Conservation (phyloP, 2,888 invertebrate species). For the Spilosoma lubricipeda region DNA sequence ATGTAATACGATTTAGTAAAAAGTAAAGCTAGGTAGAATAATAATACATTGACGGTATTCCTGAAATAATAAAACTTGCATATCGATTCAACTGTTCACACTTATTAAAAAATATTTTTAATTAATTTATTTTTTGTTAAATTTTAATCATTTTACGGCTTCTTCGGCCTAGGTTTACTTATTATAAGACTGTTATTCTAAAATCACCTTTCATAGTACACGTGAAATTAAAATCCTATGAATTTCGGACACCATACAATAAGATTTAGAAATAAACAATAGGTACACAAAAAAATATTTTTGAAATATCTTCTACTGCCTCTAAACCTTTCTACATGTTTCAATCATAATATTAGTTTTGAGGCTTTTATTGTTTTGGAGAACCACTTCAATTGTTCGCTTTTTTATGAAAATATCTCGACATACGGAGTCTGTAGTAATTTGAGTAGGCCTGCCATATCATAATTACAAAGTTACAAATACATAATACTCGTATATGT, state of each 20-base stretch:
- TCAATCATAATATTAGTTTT: neutral
- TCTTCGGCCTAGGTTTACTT: neutral
- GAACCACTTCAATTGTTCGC: neutral
- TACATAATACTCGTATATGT: neutral
- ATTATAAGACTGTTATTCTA: too few species aligned
- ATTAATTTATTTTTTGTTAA: too few species aligned
- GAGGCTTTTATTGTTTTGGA: neutral
- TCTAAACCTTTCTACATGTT: neutral
- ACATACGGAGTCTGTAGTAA: slow-evolving; percentile 1
- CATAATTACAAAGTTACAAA: slow-evolving; percentile 7
- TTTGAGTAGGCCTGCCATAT: neutral
- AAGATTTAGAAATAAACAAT: neutral
- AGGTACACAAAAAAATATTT: too few species aligned
- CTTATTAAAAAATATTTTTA: neutral
- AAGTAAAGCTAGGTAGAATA: too few species aligned
- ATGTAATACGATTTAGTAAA: too few species aligned
- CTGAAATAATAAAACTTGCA: neutral
- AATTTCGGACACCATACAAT: neutral
- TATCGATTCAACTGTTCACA: neutral
- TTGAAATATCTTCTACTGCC: neutral
- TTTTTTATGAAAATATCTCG: neutral
- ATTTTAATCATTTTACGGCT: too few species aligned
- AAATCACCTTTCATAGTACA: neutral
- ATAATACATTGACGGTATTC: too few species aligned
- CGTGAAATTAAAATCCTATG: neutral